Conservation (phyloP, 2,888 invertebrate species). For the Caenorhabditis doughertyi region DNA sequence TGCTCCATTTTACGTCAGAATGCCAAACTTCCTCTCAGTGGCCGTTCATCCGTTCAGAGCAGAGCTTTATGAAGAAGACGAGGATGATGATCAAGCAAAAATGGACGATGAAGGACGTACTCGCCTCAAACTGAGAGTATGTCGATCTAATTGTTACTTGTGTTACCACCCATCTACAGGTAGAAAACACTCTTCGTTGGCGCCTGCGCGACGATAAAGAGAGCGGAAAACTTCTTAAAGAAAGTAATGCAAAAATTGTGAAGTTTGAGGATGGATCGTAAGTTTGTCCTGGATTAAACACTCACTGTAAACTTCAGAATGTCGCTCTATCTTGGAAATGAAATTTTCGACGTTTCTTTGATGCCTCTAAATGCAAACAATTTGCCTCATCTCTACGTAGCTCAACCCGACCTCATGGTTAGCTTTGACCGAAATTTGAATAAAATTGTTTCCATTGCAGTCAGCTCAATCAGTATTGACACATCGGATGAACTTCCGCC, state of each 20-base stretch:
- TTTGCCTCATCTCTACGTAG: constrained; percentile 55
- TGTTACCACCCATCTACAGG: constrained; percentile 84
- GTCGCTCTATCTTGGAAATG: constrained; percentile 96
- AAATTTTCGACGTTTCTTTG: constrained; percentile 96
- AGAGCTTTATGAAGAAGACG: constrained; percentile 93
- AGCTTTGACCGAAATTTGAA: background rate
- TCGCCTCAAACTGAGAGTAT: constrained; percentile 85
- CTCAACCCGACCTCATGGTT: constrained; percentile 48
- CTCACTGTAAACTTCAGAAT: constrained; percentile 86
- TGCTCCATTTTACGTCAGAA: constrained; percentile 69
- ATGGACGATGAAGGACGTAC: constrained; percentile 97
- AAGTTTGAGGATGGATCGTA: constrained; percentile 94
- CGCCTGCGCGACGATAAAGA: constrained; percentile 85
- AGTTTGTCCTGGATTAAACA: constrained; percentile 10
- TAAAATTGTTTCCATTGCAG: constrained; percentile 48
- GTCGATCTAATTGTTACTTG: background rate
- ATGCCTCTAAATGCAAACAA: constrained; percentile 93
- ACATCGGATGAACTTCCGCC: constrained; percentile 96
- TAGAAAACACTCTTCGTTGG: constrained; percentile 99
- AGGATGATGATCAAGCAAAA: constrained; percentile 96
- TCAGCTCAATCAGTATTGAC: constrained; percentile 92
- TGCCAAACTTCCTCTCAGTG: constrained; percentile 98
- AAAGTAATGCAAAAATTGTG: constrained; percentile 96
- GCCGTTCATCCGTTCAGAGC: constrained; percentile 97
- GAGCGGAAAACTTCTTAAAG: constrained; percentile 88